Evolutionary conservation across 2,797 vertebrate species (phyloP).

Genomic region (Eurystomus glaucurus): DNA sequence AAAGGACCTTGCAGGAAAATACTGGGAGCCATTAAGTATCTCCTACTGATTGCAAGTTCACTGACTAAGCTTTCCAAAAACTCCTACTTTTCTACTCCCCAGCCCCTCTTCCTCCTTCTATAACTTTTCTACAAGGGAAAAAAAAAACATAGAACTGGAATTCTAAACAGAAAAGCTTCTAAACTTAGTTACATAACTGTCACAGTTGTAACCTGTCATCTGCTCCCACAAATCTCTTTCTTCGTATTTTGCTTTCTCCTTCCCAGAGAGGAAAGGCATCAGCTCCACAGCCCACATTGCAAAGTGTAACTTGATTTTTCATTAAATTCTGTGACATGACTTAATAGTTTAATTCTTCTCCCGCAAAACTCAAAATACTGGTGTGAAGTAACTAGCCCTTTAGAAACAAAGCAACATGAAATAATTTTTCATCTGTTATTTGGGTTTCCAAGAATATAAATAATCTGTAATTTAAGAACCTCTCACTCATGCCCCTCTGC

Average conservation of each 20-base stretch:
- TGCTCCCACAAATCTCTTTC: slow-evolving; percentile 15
- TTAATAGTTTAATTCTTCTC: background rate
- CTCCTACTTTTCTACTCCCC: background rate
- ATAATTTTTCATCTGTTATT: background rate
- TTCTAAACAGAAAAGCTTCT: background rate
- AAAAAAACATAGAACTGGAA: background rate
- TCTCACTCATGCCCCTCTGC: background rate
- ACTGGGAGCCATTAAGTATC: background rate
- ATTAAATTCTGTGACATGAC: background rate
- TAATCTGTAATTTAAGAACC: background rate
- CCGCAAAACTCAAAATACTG: background rate
- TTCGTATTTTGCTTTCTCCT: background rate
- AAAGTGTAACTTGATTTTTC: background rate
- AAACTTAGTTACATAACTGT: no score
- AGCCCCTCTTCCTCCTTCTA: background rate
- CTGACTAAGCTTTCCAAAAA: background rate
- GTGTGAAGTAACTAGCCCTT: background rate
- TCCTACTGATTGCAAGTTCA: background rate
- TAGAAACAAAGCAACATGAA: background rate
- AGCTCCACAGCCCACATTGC: background rate
- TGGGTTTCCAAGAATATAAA: background rate
- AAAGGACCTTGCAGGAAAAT: background rate
- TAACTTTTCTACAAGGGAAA: background rate
- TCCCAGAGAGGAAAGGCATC: slow-evolving; percentile 6
- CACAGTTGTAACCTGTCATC: no score